Base-by-base conservation (phyloP, 2,888 invertebrate genomes). In the Hofmannophila pseudospretella region DNA sequence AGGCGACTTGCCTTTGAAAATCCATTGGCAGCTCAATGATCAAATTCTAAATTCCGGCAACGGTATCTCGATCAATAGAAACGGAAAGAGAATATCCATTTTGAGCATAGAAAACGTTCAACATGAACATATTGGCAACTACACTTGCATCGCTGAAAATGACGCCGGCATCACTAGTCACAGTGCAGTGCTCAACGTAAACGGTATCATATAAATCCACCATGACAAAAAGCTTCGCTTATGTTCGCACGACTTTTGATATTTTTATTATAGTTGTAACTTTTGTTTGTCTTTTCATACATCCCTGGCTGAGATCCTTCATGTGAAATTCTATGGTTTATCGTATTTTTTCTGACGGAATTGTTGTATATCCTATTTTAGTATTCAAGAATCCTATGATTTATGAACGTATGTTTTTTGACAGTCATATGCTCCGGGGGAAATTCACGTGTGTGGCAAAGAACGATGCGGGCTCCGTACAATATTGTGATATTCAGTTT, bases 1-100 rank as follows among this genome's bases (percentile, higher is more conserved):
- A 73, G 93, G 93, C 19, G 93, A 94, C 66, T 74, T 91, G 42
- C 92, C 92, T 16, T 72, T 92, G 47, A 89, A 90, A 63, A 91
- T 94, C 49, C 87, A 89, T 42, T 94, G 93, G 93, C 89, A 89
- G 35, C 88, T 93, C 44, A 92, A 93, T 63, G 88, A 90, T 36
- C 65, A 80, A 45, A 69, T 72, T 38, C 57, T 86, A 29, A 86
- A 88, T 49, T 76, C 81, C 30, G 80, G 80, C 26, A 88, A 89
- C 51, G 92, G 91, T 31, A 73, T 92, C 30, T 69, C 87, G 2
- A 88, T 91, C 45, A 86, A 88, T 47, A 86, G 89, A 53, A 90
- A 88, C 38, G 91, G 89, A 45, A 90, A 90, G 56, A 88, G 90
- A 71, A 88, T 90, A 55, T 93, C 93, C 42, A 88, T 93, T 40